Evolutionary conservation across 2,888 invertebrate genomes (phyloP), one percentile per base, ranked within the genome.

Genomic region (Marronus borbonicus): DNA sequence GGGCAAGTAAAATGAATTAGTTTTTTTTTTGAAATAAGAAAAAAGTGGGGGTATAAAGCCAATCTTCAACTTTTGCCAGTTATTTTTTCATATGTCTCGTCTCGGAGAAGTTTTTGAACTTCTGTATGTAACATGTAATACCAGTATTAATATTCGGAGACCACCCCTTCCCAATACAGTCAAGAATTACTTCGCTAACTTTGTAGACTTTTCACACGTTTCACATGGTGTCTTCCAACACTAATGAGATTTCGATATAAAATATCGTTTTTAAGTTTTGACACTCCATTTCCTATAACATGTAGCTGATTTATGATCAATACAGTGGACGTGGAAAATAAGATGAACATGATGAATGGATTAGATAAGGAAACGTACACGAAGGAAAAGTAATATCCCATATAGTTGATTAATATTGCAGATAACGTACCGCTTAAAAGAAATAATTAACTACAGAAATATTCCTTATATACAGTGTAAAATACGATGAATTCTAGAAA

Each of bases 161-260:
- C 17, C 52, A 52, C 17, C 52, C 52, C 52, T 12, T 52, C n/a
- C n/a, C 1, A 52, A 52, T 52, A 52, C 52, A 52, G 52, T n/a
- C 10, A 52, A 52, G 52, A 52, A 52, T 52, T 52, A 52, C 52
- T 52, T 52, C 14, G 52, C 52, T 4, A 52, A 52, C 52, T 52
- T 14, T 1, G 52, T 14, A n/a, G 52, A 17, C 52, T 17, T 52
- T 17, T 52, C 17, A n/a, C n/a, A n/a, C n/a, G 52, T 52, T 52
- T 52, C 52, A 14, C 17, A 52, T 52, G 17, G 14, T 52, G 5
- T 17, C 17, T 14, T 52, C 52, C 1, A n/a, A 17, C 52, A 17
- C 3, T 52, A 52, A 52, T 52, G 52, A 52, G 52, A 52, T 52
- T 52, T 52, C 52, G 17, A 52, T 52, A 52, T 52, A 52, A 52